Conservation (phyloP, 2,797 vertebrate genomes). For the Pelobates cultripes region DNA sequence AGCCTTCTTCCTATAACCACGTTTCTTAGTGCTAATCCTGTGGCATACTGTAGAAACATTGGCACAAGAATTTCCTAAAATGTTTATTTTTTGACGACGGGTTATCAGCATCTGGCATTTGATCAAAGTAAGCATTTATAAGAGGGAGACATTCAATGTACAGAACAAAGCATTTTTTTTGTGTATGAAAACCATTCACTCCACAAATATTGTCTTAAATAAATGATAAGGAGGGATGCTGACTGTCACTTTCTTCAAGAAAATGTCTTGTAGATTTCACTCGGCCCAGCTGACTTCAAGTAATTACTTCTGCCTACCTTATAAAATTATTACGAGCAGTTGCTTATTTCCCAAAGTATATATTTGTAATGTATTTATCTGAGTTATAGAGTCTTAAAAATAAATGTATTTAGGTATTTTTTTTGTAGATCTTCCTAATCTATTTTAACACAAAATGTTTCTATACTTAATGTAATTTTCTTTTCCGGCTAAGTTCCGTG, state of each 20-base stretch:
- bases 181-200: not conserved
- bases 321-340: not conserved
- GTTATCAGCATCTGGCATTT: not conserved
- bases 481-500: no score
- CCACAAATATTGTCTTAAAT: slow-evolving; percentile 10
- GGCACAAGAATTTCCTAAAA: not conserved
- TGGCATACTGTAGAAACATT: no score
- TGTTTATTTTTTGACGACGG: not conserved
- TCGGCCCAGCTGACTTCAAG: not conserved
- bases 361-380: no score
- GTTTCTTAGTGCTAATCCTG: no score
- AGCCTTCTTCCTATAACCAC: no score
- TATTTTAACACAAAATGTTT: no score
- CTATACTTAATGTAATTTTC: no score
- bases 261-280: not conserved
- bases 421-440: no score
- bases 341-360: not conserved
- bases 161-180: not conserved
- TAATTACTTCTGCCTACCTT: not conserved
- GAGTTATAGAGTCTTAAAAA: no score
- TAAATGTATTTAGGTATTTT: no score
- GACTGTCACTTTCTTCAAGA: slow-evolving; percentile 5
- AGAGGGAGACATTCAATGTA: not conserved
- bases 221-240: slow-evolving; percentile 8
- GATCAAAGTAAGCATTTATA: not conserved